Conservation (phyloP, 2,888 invertebrate genomes). For the Endotricha flammealis region DNA sequence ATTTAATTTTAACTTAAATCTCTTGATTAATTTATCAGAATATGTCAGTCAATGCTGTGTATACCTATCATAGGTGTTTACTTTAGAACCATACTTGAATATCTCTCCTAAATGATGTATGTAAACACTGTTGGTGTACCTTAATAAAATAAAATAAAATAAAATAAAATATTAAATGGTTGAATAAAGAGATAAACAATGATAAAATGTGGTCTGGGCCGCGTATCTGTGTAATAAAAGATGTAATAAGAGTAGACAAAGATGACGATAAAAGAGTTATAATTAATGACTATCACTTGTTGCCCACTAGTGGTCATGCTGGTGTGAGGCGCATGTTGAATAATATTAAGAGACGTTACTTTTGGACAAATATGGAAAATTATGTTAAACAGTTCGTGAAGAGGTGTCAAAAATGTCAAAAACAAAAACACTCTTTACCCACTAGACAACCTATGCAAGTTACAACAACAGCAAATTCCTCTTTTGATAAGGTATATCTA, state of each 20-base stretch:
- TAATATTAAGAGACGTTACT: constrained; percentile 16
- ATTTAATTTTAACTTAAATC: too few species aligned
- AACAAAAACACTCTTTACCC: constrained; percentile 10
- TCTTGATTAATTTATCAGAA: too few species aligned
- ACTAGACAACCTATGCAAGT: constrained; percentile 16
- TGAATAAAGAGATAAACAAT: not conserved
- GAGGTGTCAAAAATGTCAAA: constrained; percentile 17
- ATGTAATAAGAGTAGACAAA: not conserved
- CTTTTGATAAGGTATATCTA: constrained; percentile 18
- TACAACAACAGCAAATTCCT: constrained; percentile 15
- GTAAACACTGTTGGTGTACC: too few species aligned
- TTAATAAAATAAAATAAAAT: too few species aligned
- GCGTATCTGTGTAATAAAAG: not conserved
- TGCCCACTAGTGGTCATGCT: constrained; percentile 17
- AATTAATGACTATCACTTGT: constrained; percentile 14
- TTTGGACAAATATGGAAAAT: constrained; percentile 15
- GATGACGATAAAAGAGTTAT: constrained; percentile 6
- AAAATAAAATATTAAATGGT: not conserved
- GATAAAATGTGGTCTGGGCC: not conserved
- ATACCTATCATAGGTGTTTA: too few species aligned
- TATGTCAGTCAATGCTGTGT: too few species aligned
- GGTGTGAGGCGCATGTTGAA: constrained; percentile 13
- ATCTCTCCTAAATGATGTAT: too few species aligned
- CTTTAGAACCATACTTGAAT: too few species aligned
- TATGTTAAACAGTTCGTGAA: constrained; percentile 14